Evolutionary conservation across 2,797 vertebrate genomes (phyloP), one percentile per base, ranked within the genome.

Genomic region (Sebastes steindachneri): DNA sequence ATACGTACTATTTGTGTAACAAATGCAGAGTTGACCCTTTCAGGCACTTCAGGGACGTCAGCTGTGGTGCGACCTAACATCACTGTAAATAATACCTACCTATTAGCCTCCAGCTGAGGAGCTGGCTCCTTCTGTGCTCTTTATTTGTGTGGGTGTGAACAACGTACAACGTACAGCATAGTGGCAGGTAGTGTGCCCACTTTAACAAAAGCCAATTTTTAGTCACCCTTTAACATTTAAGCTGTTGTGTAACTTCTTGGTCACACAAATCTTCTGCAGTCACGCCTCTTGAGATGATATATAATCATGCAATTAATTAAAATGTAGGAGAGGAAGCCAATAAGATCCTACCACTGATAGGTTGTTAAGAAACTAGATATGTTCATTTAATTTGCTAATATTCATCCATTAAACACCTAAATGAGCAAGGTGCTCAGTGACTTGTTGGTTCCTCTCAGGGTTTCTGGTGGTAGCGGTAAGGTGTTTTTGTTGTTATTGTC

Each of bases 101-200:
- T 76, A 31, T 65, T 35, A 84, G 57, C 26, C 60, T 84, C 68
- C 55, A 76, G 51, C 75, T 63, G 59, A 77, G 33, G 41, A 71
- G 28, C n/a, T 33, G 53, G 17, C 26, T 26, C 26, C 23, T 19
- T 74, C 54, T 64, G 37, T 63, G 28, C 51, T 60, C 51, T 51
- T 84, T 81, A 5, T 83, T 63, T 63, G 48, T 82, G 79, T 82
- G 45, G 67, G 62, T 69, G 35, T 73, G 67, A 78, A 80, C 69
- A 75, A 62, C 55, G 68, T 58, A 29, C 53, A 73, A 68, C 55
- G 62, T 58, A 29, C 53, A 73, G 26, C 21, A 53, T 23, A 68
- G 66, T 60, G 29, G 53, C 73, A 64, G 48, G 29, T n/a, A 41
- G 28, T 51, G 41, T 25, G 10, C 21, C 26, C 5, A 33, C 66